Evolutionary conservation across 2,797 vertebrate species (phyloP).

Genomic region (Tragelaphus oryx): DNA sequence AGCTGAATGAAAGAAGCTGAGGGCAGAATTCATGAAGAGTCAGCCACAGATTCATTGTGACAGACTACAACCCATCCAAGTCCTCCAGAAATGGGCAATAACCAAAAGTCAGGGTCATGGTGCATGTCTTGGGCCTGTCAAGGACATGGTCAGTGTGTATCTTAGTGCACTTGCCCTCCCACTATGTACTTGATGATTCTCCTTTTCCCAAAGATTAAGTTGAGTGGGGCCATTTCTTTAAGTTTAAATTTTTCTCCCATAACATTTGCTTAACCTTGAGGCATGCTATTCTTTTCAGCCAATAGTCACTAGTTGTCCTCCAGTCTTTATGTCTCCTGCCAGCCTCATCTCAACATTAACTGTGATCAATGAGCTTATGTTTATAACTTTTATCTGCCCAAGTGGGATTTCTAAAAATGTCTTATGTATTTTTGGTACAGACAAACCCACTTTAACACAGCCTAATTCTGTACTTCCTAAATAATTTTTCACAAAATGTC

Average conservation of each 20-base stretch:
- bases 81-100: not conserved
- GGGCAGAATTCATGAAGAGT: not conserved
- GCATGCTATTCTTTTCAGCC: not conserved
- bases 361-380: not conserved
- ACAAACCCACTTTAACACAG: constrained; percentile 27
- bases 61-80: not conserved
- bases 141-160: not conserved
- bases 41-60: not conserved
- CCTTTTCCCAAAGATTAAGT: not conserved
- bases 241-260: not conserved
- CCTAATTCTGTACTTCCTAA: not conserved
- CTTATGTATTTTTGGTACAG: not conserved
- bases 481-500: constrained; percentile 38
- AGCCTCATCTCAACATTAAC: not conserved
- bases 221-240: not conserved
- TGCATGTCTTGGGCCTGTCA: not conserved
- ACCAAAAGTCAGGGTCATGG: not conserved
- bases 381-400: not conserved
- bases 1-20: not conserved
- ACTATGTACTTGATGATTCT: not conserved
- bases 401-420: constrained; percentile 48
- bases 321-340: not conserved
- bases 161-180: not conserved
- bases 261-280: not conserved
- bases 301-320: not conserved